Base-by-base conservation (phyloP, 37 sponge, comb jelly and placozoan species). In the Hormiphora californensis region DNA sequence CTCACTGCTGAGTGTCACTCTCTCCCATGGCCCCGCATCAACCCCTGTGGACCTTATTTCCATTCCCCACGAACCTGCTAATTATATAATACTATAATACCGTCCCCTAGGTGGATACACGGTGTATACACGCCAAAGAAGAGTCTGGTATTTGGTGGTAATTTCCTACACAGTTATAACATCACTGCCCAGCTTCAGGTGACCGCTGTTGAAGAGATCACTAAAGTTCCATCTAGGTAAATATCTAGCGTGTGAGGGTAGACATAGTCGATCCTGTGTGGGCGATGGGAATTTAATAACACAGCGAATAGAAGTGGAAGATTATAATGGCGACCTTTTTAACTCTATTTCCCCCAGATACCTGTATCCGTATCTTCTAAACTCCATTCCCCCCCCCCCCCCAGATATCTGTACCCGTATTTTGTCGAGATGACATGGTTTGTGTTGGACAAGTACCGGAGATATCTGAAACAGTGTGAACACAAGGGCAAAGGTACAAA, bases 61-160 rank as follows among this genome's bases (percentile, higher is more conserved):
- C n/a, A n/a, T n/a, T n/a, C n/a, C n/a, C n/a, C n/a, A n/a, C n/a
- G n/a, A n/a, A n/a, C n/a, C 30, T 19, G 12, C 22, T 63, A 12
- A 19, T 63, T 19, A 12, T 25, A 19, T 63, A 12, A 63, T 12
- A 23, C 22, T 63, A 12, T 63, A 63, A 63, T 19, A 25, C 22
- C 27, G 22, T 63, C 55, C 30, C 87, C 5, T 91, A 90, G 92
- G 0, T 94, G 94, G 94, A 94, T 94, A 7, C 94, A 94, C 88
- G 92, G 89, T 21, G 94, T 94, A 85, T 94, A 94, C 63, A 94
- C 94, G n/a, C 94, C 92, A 0, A 36, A 37, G 1, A 91, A 94
- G 38, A 91, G 91, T 63, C 89, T 94, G 0, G 94, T 94, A 85
- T 92, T 94, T 88, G 94, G 94, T 0, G 94, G 94, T 9, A 94